A percentile compares a stretch with the other conserved stretches of the same genome.
phyloP scores from a whole-genome alignment of 1,140 invertebrate genomes.

The Dreissena rostriformis region DNA sequence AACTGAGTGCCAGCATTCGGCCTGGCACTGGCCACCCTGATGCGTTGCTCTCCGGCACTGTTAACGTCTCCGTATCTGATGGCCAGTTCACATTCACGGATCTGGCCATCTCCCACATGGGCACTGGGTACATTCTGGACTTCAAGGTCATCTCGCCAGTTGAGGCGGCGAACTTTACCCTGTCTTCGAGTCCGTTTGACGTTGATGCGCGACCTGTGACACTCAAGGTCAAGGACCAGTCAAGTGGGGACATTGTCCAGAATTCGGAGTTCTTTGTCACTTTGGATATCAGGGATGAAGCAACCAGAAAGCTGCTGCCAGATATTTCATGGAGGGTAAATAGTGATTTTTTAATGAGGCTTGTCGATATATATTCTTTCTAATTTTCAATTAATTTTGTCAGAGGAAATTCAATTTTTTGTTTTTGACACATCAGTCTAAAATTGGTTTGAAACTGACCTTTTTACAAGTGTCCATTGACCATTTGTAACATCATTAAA shows the following conservation, averaged over 20 bases:
- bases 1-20: constrained; percentile 44
- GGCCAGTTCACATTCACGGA: constrained; percentile 51
- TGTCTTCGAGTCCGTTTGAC: constrained; percentile 42
- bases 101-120: constrained; percentile 49
- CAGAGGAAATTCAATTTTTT: no score
- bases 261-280: constrained; percentile 37
- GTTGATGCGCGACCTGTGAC: constrained; percentile 47
- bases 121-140: constrained; percentile 63
- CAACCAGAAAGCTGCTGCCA: constrained; percentile 48
- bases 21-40: constrained; percentile 39
- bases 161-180: constrained; percentile 63
- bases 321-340: constrained; percentile 54
- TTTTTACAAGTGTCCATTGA: no score
- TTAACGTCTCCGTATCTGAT: constrained; percentile 13
- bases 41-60: constrained; percentile 30
- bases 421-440: no score
- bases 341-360: no score
- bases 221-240: constrained; percentile 30
- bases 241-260: constrained; percentile 31
- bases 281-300: constrained; percentile 61
- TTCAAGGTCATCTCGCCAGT: constrained; percentile 68
- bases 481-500: no score
- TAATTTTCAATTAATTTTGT: no score
- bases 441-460: no score
- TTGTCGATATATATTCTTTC: no score